phyloP scores from a whole-genome alignment of 92 coral and sea anemone species.

The Metridium senile region DNA sequence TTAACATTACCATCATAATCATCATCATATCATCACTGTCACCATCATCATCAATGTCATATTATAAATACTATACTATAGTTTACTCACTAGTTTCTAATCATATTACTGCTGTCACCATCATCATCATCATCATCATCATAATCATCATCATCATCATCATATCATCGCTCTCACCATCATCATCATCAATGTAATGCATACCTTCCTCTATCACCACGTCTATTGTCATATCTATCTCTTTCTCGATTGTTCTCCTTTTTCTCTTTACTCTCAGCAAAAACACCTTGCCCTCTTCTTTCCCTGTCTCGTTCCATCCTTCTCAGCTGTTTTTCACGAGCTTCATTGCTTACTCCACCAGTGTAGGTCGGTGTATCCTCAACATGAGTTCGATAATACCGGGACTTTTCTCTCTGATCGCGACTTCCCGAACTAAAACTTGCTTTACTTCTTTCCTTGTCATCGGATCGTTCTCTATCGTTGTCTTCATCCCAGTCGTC shows the following conservation, averaged over 20 bases:
- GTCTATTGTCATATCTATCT: constrained; percentile 27
- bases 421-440: constrained; percentile 52
- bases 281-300: constrained; percentile 82
- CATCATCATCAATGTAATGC: background rate
- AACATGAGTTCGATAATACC: constrained; percentile 85
- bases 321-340: constrained; percentile 83
- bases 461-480: constrained; percentile 28
- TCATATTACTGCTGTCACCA: too few species aligned
- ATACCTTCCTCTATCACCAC: constrained; percentile 30
- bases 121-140: constrained; percentile 42
- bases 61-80: too few species aligned
- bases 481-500: constrained; percentile 64
- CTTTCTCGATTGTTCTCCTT: constrained; percentile 42
- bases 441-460: constrained; percentile 30
- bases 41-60: too few species aligned
- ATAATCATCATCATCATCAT: background rate
- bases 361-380: constrained; percentile 96
- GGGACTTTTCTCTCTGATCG: constrained; percentile 48
- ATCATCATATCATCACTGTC: too few species aligned
- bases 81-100: too few species aligned
- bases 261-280: constrained; percentile 74
- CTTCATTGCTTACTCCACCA: constrained; percentile 94
- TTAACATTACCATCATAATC: too few species aligned
- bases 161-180: background rate
- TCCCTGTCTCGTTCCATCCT: constrained; percentile 89